phyloP scores from a whole-genome alignment of 2,888 invertebrate genomes.

The Drosophila kokeensis region DNA sequence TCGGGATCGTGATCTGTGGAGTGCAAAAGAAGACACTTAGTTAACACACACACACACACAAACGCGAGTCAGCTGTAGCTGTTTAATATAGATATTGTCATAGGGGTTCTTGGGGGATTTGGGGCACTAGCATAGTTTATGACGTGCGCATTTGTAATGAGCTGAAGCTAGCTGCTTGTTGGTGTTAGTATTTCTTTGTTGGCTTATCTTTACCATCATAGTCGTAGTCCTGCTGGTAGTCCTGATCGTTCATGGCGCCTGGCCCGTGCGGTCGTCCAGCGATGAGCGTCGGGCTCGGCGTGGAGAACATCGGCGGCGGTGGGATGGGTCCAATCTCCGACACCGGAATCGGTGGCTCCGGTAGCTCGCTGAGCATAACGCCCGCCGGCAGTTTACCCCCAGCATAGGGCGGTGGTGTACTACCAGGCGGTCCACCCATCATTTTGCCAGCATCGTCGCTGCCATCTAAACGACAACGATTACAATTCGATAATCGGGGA shows the following conservation, averaged over 20 bases:
- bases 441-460: constrained; percentile 85
- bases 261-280: constrained; percentile 86
- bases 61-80: background rate
- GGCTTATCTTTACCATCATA: constrained; percentile 87
- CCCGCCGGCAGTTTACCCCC: constrained; percentile 85
- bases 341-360: constrained; percentile 95
- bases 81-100: background rate
- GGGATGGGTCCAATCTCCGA: constrained; percentile 97
- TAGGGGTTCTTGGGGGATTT: constrained; percentile 4
- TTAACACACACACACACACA: too few relatives aligned
- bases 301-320: constrained; percentile 98
- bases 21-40: background rate
- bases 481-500: constrained; percentile 29
- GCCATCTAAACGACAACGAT: constrained; percentile 85
- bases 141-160: constrained; percentile 74
- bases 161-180: constrained; percentile 54
- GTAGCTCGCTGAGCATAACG: constrained; percentile 93
- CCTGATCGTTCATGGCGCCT: constrained; percentile 84
- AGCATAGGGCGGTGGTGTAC: constrained; percentile 84
- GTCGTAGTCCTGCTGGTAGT: constrained; percentile 87
- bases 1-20: constrained; percentile 86
- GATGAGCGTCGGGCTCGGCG: constrained; percentile 90
- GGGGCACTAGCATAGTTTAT: constrained; percentile 69
- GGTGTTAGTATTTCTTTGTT: constrained; percentile 1
- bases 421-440: constrained; percentile 83